Evolutionary conservation across 2,888 invertebrate species (phyloP).

Genomic region (Troilus luridus): DNA sequence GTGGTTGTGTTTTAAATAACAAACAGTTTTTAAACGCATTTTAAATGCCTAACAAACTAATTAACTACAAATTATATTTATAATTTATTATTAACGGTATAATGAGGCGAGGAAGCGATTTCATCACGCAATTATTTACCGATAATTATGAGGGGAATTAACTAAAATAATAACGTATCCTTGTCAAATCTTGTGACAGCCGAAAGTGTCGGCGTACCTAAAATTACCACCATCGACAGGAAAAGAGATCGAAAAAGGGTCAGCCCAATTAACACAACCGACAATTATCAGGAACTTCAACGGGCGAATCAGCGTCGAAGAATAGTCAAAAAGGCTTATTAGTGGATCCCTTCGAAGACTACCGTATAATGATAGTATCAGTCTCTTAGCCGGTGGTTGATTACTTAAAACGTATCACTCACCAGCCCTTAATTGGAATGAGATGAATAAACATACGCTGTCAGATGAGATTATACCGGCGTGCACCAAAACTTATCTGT

Average conservation of each 20-base stretch:
- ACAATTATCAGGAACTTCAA: background rate
- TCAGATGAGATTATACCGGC: background rate
- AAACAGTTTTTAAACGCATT: too few species aligned
- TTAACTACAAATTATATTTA: background rate
- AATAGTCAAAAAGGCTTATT: background rate
- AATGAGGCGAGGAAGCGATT: background rate
- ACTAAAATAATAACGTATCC: background rate
- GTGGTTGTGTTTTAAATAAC: too few species aligned
- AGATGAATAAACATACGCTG: background rate
- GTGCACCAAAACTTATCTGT: background rate
- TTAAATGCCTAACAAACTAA: background rate
- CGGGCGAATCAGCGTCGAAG: background rate
- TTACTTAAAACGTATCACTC: background rate
- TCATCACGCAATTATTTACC: background rate
- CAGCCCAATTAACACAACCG: background rate
- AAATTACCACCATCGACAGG: background rate
- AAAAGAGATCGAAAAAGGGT: background rate
- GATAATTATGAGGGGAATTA: background rate
- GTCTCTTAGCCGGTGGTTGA: background rate
- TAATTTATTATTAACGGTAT: background rate
- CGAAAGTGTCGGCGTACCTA: background rate
- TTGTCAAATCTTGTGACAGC: background rate
- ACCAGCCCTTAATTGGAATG: background rate
- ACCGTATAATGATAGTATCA: background rate
- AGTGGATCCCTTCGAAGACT: background rate